Conservation (phyloP, 2,113 vertebrate species). For the Bagarius yarrelli region DNA sequence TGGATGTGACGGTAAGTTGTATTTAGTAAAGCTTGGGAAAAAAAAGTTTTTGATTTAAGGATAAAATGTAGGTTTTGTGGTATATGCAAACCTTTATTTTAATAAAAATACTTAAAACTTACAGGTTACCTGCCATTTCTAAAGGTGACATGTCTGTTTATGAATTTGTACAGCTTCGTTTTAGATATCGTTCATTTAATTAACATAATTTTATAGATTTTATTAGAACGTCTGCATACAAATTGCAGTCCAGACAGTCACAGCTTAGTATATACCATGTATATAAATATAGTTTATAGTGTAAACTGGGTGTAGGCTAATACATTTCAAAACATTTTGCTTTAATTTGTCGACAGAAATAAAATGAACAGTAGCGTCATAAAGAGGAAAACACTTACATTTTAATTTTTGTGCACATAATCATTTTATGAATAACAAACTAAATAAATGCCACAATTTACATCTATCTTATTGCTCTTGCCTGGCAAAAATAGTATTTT, state of each 20-base stretch:
- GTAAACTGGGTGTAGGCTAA: too few species aligned
- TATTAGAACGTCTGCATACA: too few species aligned
- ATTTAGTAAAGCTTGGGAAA: background rate
- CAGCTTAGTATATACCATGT: too few species aligned
- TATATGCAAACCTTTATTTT: background rate
- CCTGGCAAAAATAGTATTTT: background rate
- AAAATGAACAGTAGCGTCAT: background rate
- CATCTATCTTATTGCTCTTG: background rate
- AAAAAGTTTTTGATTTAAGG: background rate
- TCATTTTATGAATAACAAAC: background rate
- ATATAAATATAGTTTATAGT: too few species aligned
- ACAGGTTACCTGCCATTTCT: too few species aligned
- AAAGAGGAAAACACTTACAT: background rate
- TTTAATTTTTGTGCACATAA: background rate
- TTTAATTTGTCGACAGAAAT: background rate
- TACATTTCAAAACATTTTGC: background rate
- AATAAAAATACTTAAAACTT: too few species aligned
- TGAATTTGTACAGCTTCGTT: background rate
- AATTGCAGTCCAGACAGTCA: background rate
- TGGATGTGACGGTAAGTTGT: conserved; percentile 70
- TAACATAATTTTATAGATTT: background rate
- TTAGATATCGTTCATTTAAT: background rate
- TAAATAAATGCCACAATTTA: background rate
- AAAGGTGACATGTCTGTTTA: background rate
- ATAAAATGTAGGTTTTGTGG: background rate